phyloP scores from a whole-genome alignment of 1,140 invertebrate species.

The Amphibalanus amphitrite region DNA sequence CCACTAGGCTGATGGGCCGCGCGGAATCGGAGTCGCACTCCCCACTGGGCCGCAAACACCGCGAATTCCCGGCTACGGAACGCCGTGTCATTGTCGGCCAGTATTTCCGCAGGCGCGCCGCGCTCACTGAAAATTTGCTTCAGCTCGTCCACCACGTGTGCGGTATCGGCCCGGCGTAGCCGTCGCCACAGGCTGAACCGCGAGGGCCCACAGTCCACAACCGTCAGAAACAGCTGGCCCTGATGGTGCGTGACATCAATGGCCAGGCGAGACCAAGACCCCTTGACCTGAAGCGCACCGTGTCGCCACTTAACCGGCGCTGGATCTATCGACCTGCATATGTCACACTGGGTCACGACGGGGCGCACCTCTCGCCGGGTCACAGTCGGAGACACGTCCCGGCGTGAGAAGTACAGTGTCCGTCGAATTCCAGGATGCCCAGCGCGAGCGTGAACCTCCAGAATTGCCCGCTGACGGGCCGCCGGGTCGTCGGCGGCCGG shows the following conservation, averaged over 20 bases:
- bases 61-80: neutral
- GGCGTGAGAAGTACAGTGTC: no score
- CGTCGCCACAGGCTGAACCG: neutral
- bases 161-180: neutral
- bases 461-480: neutral
- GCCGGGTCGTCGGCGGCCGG: neutral
- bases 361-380: neutral
- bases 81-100: neutral
- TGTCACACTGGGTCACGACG: neutral
- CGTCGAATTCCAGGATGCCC: neutral
- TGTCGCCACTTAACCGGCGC: conserved; percentile 5
- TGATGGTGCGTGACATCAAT: neutral
- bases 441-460: neutral
- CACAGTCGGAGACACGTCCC: neutral
- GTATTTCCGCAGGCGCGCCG: neutral
- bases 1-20: no score
- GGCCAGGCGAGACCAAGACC: neutral
- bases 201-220: neutral
- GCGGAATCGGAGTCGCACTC: neutral
- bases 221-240: neutral
- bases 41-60: neutral
- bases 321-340: conserved; percentile 6
- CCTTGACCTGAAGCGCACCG: neutral
- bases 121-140: neutral
- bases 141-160: no score